Conservation (phyloP, 1,140 invertebrate species). For the Drosophila setifemur region DNA sequence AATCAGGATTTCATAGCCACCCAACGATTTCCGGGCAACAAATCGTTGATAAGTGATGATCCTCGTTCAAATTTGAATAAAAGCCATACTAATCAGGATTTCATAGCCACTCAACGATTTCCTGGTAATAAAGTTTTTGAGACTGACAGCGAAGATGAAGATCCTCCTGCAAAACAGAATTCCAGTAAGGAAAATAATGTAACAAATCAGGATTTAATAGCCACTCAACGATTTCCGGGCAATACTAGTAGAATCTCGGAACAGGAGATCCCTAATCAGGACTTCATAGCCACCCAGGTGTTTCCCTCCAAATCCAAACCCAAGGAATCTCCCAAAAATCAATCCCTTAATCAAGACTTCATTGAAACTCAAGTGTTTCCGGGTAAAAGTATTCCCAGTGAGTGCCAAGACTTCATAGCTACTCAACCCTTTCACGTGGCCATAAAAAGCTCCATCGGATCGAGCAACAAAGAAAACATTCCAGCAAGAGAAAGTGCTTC, state of each 20-base stretch:
- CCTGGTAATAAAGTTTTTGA: too few species aligned
- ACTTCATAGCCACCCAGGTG: slow-evolving; percentile 24
- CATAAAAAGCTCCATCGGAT: not conserved
- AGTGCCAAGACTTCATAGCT: not conserved
- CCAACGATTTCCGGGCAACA: slow-evolving; percentile 15
- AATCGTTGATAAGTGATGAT: not conserved
- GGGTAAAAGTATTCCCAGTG: not conserved
- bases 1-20: slow-evolving; percentile 49
- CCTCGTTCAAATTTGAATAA: not conserved
- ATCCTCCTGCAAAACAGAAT: too few species aligned
- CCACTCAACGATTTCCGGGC: slow-evolving; percentile 17
- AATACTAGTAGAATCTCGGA: too few species aligned
- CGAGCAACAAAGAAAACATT: slow-evolving; percentile 18
- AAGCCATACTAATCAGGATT: slow-evolving; percentile 10
- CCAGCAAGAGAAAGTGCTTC: not conserved
- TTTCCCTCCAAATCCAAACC: not conserved
- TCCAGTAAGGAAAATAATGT: too few species aligned
- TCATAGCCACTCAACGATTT: slow-evolving; percentile 45
- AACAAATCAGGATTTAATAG: too few species aligned
- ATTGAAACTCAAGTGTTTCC: not conserved
- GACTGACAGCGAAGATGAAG: too few species aligned
- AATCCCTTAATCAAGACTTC: not conserved
- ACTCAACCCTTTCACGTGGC: slow-evolving; percentile 7
- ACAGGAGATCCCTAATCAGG: slow-evolving; percentile 1
- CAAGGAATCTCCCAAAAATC: not conserved